Evolutionary conservation across 2,888 invertebrate species (phyloP).

Genomic region (Netelia virgata): DNA sequence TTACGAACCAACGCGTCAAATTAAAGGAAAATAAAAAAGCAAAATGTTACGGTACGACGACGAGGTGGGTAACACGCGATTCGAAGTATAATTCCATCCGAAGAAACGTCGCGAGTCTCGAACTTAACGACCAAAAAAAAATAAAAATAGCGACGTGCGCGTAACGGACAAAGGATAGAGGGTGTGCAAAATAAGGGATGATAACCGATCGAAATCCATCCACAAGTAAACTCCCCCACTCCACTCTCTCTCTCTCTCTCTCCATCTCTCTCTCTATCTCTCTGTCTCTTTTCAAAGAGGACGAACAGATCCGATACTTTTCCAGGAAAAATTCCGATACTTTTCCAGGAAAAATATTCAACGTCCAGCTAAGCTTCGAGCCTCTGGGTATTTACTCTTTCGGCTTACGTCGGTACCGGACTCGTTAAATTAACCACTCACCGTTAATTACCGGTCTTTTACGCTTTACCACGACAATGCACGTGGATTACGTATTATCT

Average conservation of each 20-base stretch:
- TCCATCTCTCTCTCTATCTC: too few species aligned
- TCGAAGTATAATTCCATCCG: not conserved
- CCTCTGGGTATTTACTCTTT: not conserved
- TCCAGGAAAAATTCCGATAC: too few species aligned
- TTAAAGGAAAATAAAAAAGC: not conserved
- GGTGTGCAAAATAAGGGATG: not conserved
- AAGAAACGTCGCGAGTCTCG: not conserved
- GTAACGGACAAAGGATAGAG: not conserved
- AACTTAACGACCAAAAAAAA: too few species aligned
- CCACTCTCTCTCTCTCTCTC: too few species aligned
- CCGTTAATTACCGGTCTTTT: slow-evolving; percentile 68
- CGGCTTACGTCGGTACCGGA: slow-evolving; percentile 32
- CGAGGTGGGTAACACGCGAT: too few species aligned
- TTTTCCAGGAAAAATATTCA: too few species aligned
- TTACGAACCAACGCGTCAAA: not conserved
- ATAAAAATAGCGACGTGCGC: not conserved
- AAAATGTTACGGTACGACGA: not conserved
- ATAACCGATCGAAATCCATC: not conserved
- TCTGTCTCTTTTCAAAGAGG: too few species aligned
- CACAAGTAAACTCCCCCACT: too few species aligned
- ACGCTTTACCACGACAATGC: slow-evolving; percentile 34
- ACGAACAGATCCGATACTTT: too few species aligned
- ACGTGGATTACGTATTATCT: slow-evolving; percentile 42
- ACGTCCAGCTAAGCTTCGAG: too few species aligned
- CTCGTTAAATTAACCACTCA: slow-evolving; percentile 65